phyloP scores from a whole-genome alignment of 2,113 vertebrate genomes.

The Rhagologus leucostigma region DNA sequence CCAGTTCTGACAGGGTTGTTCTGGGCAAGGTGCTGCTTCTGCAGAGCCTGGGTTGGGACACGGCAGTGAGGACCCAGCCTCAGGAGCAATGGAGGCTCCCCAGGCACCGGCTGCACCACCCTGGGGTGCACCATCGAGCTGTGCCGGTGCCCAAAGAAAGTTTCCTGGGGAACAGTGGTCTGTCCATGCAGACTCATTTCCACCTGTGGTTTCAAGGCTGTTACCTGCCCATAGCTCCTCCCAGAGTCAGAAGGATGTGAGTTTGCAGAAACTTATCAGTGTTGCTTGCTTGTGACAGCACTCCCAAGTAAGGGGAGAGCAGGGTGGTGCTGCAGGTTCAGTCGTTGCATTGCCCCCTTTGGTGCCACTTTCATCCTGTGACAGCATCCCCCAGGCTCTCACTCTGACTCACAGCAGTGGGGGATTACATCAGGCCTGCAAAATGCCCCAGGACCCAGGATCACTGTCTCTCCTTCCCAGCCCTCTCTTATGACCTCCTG shows the following conservation, averaged over 20 bases:
- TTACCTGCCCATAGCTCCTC: background rate
- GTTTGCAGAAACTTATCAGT: background rate
- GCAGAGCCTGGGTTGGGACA: background rate
- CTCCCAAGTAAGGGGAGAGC: background rate
- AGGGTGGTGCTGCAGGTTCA: background rate
- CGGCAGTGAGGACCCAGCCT: background rate
- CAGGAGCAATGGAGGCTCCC: background rate
- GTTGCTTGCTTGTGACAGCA: background rate
- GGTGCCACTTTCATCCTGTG: background rate
- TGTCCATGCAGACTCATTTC: background rate
- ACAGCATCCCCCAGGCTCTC: background rate
- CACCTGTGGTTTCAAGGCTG: background rate
- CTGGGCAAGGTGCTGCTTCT: background rate
- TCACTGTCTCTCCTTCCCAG: background rate
- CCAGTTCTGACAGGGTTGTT: background rate
- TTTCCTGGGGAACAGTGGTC: background rate
- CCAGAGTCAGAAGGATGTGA: background rate
- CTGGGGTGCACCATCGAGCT: background rate
- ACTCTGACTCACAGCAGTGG: background rate
- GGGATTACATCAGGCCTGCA: background rate
- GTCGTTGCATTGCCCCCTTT: background rate
- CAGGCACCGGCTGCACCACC: accelerated
- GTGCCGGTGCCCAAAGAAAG: background rate
- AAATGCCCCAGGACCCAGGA: background rate
- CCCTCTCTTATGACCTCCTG: background rate